Conservation (phyloP, 2,797 vertebrate genomes). For the Sebastes iracundus region DNA sequence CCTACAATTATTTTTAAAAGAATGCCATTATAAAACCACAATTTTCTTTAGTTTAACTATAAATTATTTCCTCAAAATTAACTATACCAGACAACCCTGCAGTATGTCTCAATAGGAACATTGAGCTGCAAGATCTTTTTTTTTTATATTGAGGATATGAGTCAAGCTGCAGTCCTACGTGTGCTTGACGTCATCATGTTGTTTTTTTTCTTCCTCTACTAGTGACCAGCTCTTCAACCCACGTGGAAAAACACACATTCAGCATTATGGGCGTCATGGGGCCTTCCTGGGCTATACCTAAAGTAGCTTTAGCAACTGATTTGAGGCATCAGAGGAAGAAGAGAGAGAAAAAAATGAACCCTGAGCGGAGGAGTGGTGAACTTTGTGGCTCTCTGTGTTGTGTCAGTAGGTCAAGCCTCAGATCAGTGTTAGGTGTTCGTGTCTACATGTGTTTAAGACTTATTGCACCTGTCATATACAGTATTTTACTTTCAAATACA, state of each 20-base stretch:
- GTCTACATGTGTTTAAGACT: constrained; percentile 2
- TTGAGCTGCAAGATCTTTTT: background rate
- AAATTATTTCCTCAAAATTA: background rate
- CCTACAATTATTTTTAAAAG: background rate
- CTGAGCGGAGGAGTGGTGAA: constrained; percentile 17
- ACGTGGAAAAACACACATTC: constrained; percentile 71
- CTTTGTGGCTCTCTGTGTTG: constrained; percentile 34
- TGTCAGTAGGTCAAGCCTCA: constrained; percentile 58
- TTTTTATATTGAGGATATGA: constrained; percentile 54
- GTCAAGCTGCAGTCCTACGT: constrained; percentile 54
- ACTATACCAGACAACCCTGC: background rate
- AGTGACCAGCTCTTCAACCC: constrained; percentile 74
- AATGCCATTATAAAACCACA: background rate
- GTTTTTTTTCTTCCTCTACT: constrained; percentile 35
- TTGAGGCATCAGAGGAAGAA: constrained; percentile 9
- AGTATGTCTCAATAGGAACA: background rate
- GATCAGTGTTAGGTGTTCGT: background rate
- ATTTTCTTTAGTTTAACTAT: background rate
- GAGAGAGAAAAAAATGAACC: background rate
- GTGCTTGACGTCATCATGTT: constrained; percentile 51
- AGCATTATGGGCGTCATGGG: constrained; percentile 50
- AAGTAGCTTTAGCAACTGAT: constrained; percentile 29
- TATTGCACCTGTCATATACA: constrained; percentile 32
- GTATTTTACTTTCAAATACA: background rate
- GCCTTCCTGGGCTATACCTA: constrained; percentile 44